Evolutionary conservation across 2,113 vertebrate species (phyloP).

Genomic region (Scortum barcoo): DNA sequence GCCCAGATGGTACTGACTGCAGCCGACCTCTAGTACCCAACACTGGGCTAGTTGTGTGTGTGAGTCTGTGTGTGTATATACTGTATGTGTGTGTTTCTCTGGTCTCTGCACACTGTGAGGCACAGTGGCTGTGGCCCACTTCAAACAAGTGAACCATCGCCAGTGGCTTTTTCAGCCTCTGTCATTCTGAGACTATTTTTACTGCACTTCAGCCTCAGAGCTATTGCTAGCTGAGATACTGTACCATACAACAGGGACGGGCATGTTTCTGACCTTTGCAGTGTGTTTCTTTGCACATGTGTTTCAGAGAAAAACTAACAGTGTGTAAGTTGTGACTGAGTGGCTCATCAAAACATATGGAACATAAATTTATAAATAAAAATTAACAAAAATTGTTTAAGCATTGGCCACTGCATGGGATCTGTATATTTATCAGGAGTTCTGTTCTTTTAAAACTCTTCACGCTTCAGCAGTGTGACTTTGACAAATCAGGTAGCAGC

Average conservation of each 20-base stretch:
- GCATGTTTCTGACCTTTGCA: constrained; percentile 26
- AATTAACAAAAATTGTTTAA: background rate
- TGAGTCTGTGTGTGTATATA: constrained; percentile 19
- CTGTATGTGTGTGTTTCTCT: constrained; percentile 28
- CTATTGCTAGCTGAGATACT: constrained; percentile 24
- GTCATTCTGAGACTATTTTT: constrained; percentile 84
- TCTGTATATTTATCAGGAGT: background rate
- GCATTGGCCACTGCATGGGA: background rate
- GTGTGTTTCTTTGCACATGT: no score
- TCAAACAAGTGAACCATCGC: constrained; percentile 77
- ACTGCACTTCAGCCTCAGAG: constrained; percentile 48
- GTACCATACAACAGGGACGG: background rate
- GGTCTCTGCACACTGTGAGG: constrained; percentile 36
- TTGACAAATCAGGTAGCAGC: no score
- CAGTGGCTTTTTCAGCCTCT: constrained; percentile 84
- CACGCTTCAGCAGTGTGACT: background rate
- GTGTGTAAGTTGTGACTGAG: background rate
- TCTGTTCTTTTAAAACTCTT: background rate
- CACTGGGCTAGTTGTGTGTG: constrained; percentile 24
- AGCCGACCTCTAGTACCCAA: constrained; percentile 63
- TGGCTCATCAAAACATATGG: background rate
- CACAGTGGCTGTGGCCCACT: constrained; percentile 70
- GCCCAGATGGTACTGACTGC: constrained; percentile 67
- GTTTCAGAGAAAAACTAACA: background rate
- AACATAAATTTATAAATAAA: background rate